These are phyloP conservation scores for Pluvialis apricaria DNA, from an alignment of 2,113 vertebrate genomes.

Conservation along the genomic window DNA sequence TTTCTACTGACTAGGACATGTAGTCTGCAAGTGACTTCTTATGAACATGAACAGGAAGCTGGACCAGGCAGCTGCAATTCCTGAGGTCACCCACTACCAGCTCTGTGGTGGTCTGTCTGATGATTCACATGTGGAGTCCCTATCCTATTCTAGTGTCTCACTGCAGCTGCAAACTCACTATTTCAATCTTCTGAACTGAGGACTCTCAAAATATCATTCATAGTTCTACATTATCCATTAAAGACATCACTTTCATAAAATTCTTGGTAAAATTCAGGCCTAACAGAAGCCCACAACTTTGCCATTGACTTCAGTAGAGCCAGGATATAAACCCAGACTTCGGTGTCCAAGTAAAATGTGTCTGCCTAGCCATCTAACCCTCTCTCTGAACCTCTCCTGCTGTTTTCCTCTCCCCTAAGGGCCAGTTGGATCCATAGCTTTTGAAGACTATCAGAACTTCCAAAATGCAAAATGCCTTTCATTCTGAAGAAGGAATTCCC, in stretches of 20 bases:
- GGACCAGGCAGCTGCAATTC: neutral
- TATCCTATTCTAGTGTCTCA: neutral
- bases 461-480: neutral
- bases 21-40: neutral
- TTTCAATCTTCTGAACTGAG: neutral
- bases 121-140: neutral
- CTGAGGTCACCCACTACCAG: neutral
- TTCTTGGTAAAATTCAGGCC: neutral
- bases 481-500: neutral
- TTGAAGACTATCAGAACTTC: neutral
- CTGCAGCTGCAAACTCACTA: neutral
- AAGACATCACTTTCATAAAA: neutral
- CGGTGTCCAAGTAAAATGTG: neutral
- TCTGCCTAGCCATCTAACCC: neutral
- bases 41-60: neutral
- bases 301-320: neutral
- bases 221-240: neutral
- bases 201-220: neutral
- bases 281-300: neutral
- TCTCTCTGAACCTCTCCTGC: neutral
- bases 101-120: neutral
- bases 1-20: neutral
- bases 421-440: neutral
- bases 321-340: neutral
- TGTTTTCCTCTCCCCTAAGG: neutral